Evolutionary conservation across 2,888 invertebrate genomes (phyloP).

Genomic region (Eremobia ochroleuca): DNA sequence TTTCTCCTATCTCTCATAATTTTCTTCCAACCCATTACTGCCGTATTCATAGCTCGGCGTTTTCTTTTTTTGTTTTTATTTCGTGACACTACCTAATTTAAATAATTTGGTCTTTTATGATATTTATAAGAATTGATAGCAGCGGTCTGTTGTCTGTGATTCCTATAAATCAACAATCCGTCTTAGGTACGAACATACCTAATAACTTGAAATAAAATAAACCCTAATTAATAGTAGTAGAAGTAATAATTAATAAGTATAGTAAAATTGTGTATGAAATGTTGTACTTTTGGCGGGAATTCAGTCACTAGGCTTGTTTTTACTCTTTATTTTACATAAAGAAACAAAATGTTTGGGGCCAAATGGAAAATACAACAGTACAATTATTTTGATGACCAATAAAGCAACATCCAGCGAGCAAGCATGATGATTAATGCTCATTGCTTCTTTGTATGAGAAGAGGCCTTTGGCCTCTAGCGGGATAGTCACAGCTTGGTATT

Average conservation of each 20-base stretch:
- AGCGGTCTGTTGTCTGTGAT: not conserved
- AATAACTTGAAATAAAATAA: no score
- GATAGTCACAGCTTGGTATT: not conserved
- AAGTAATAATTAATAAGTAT: no score
- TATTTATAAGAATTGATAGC: not conserved
- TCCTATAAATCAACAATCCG: no score
- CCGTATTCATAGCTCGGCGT: constrained; percentile 66
- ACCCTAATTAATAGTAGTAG: no score
- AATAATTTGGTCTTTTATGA: not conserved
- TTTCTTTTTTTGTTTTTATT: not conserved
- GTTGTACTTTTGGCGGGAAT: not conserved
- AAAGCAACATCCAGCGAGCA: constrained; percentile 2
- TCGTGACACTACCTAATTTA: not conserved
- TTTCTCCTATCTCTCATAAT: constrained; percentile 65
- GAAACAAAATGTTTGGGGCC: not conserved
- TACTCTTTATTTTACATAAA: not conserved
- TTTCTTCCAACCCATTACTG: constrained; percentile 67
- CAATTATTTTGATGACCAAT: constrained; percentile 9
- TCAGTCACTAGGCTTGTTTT: not conserved
- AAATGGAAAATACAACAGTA: constrained; percentile 10
- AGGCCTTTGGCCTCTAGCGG: not conserved
- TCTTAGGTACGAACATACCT: no score
- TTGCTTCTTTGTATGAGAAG: constrained; percentile 11
- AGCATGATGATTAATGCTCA: not conserved
- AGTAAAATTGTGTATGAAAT: not conserved